Conservation (phyloP, 2,888 invertebrate genomes). For the Xylota segnis region DNA sequence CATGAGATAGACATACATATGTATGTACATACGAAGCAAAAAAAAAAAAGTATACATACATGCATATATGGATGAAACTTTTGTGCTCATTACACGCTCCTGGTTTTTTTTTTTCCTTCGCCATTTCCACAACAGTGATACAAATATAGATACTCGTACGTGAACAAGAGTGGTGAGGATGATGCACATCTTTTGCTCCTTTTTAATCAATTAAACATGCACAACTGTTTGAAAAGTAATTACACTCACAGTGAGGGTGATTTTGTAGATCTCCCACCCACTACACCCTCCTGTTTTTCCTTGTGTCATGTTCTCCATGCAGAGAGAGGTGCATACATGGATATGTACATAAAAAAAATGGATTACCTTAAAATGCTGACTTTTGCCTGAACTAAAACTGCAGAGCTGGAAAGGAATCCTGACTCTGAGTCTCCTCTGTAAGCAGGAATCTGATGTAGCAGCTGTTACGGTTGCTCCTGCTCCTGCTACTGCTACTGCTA, state of each 20-base stretch:
- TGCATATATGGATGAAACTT: background rate
- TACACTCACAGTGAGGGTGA: conserved; percentile 56
- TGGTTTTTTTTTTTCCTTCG: background rate
- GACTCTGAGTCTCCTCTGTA: conserved; percentile 24
- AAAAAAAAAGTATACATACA: too few species aligned
- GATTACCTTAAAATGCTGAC: conserved; percentile 70
- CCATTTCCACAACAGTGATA: background rate
- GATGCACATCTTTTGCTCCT: conserved; percentile 17
- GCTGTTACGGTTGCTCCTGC: conserved; percentile 37
- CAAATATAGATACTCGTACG: background rate
- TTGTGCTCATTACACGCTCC: conserved; percentile 25
- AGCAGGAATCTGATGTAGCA: conserved; percentile 27
- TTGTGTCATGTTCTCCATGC: conserved; percentile 27
- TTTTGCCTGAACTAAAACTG: conserved; percentile 53
- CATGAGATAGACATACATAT: background rate
- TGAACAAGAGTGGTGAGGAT: background rate
- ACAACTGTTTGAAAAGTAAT: conserved; percentile 73
- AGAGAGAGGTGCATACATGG: too few species aligned
- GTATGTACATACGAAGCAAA: too few species aligned
- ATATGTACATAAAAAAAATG: too few species aligned
- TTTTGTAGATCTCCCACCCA: conserved; percentile 6
- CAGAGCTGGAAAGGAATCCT: conserved; percentile 40
- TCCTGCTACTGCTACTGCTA: conserved; percentile 6
- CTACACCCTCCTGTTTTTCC: conserved; percentile 6
- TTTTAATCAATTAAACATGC: conserved; percentile 76